Conservation (phyloP, 2,113 vertebrate species). For the Galeopterus variegatus region DNA sequence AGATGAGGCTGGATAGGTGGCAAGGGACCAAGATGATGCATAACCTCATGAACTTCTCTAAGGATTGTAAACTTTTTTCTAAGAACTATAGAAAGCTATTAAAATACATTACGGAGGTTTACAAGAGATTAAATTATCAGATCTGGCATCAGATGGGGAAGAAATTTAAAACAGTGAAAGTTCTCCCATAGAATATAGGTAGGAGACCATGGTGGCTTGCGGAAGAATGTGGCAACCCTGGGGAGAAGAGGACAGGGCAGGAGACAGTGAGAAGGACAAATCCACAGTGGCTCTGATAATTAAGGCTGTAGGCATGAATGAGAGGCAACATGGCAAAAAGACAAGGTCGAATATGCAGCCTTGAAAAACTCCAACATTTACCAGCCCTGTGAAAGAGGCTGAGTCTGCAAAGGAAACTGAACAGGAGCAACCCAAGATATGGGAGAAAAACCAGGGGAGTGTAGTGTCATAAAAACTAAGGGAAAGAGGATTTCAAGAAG, state of each 20-base stretch:
- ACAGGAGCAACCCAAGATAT: not conserved
- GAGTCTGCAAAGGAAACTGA: not conserved
- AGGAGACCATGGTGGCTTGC: not conserved
- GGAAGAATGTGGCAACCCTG: not conserved
- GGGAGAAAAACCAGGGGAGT: not conserved
- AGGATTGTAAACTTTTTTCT: not conserved
- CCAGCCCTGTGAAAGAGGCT: not conserved
- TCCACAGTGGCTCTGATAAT: not conserved
- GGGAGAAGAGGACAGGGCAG: not conserved
- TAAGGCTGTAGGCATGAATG: not conserved
- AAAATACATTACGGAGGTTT: not conserved
- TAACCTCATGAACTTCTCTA: not conserved
- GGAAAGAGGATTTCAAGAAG: not conserved
- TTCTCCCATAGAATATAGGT: not conserved
- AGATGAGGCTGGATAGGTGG: not conserved
- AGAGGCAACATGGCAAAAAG: not conserved
- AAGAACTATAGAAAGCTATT: conserved; percentile 5
- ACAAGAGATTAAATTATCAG: conserved; percentile 25
- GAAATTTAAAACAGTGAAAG: not conserved
- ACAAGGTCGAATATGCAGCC: not conserved
- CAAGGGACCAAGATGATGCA: not conserved
- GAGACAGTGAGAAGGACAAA: not conserved
- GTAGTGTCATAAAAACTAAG: not conserved
- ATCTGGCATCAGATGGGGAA: not conserved
- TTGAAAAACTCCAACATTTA: not conserved